These are phyloP conservation scores for Vanessa cardui DNA, from an alignment of 2,888 invertebrate genomes.

Conservation along the genomic window DNA sequence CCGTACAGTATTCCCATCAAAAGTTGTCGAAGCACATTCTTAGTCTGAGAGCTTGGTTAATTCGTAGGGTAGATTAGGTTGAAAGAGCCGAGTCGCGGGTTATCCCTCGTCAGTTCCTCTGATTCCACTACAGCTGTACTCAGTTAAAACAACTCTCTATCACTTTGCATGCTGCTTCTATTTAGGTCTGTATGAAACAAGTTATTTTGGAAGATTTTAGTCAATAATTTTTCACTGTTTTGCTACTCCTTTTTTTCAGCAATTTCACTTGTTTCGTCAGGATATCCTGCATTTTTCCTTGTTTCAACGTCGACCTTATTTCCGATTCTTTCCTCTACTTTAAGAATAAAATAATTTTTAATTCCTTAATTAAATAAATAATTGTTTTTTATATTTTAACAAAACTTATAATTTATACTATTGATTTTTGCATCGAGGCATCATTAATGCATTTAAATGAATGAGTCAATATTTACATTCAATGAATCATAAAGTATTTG, in stretches of 20 bases:
- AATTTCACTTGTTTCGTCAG: constrained; percentile 55
- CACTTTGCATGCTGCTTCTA: constrained; percentile 81
- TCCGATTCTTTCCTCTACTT: constrained; percentile 54
- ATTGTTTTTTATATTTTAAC: constrained; percentile 29
- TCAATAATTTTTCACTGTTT: constrained; percentile 27
- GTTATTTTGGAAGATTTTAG: constrained; percentile 52
- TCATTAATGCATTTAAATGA: constrained; percentile 66
- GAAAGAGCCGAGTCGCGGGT: constrained; percentile 71
- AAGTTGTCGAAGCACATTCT: constrained; percentile 75
- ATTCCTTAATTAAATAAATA: constrained; percentile 44
- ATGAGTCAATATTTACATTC: constrained; percentile 48
- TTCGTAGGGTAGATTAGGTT: constrained; percentile 78
- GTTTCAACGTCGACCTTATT: constrained; percentile 67
- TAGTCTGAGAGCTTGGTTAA: constrained; percentile 79
- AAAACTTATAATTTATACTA: constrained; percentile 54
- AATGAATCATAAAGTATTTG: constrained; percentile 44
- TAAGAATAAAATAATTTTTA: constrained; percentile 52
- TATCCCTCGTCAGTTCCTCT: constrained; percentile 67
- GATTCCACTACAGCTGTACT: constrained; percentile 75
- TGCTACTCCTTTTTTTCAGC: constrained; percentile 23
- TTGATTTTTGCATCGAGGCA: constrained; percentile 61
- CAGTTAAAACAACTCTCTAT: constrained; percentile 70
- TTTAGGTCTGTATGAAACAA: constrained; percentile 63
- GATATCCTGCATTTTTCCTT: constrained; percentile 63
- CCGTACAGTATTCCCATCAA: constrained; percentile 72